Evolutionary conservation across 2,797 vertebrate genomes (phyloP).

Genomic region (Sebastes cheni): DNA sequence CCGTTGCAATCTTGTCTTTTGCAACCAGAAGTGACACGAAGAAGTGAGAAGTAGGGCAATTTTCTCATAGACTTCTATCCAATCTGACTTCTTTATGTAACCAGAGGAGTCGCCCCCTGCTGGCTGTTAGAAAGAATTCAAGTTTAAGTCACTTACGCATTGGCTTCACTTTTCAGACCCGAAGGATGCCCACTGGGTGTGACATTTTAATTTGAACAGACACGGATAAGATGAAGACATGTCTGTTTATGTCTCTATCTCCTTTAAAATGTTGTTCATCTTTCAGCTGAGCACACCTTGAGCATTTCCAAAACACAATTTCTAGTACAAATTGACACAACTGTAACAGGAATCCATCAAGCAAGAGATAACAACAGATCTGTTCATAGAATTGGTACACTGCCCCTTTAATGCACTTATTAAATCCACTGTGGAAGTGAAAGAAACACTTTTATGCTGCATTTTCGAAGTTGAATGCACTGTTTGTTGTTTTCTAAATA

Average conservation of each 20-base stretch:
- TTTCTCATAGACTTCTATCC: too few relatives aligned
- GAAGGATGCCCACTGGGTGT: too few relatives aligned
- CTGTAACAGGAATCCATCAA: not conserved
- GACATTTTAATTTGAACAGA: not conserved
- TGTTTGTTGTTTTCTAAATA: not conserved
- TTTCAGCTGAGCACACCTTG: not conserved
- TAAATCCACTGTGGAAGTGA: not conserved
- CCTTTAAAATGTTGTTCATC: not conserved
- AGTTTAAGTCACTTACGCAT: too few relatives aligned
- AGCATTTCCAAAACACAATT: not conserved
- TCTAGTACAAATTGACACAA: not conserved
- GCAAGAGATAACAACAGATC: not conserved
- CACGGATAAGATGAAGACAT: not conserved
- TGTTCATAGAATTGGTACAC: not conserved
- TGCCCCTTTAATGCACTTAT: not conserved
- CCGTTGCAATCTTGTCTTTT: too few relatives aligned
- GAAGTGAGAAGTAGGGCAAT: rapidly evolving
- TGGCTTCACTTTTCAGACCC: too few relatives aligned
- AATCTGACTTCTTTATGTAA: too few relatives aligned
- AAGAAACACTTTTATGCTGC: not conserved
- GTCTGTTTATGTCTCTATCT: not conserved
- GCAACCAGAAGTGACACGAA: too few relatives aligned
- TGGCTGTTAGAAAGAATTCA: too few relatives aligned
- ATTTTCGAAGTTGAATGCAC: not conserved
- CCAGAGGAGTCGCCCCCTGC: too few relatives aligned